Evolutionary conservation across 2,888 invertebrate genomes (phyloP).

Genomic region (Cylindroiulus punctatus): DNA sequence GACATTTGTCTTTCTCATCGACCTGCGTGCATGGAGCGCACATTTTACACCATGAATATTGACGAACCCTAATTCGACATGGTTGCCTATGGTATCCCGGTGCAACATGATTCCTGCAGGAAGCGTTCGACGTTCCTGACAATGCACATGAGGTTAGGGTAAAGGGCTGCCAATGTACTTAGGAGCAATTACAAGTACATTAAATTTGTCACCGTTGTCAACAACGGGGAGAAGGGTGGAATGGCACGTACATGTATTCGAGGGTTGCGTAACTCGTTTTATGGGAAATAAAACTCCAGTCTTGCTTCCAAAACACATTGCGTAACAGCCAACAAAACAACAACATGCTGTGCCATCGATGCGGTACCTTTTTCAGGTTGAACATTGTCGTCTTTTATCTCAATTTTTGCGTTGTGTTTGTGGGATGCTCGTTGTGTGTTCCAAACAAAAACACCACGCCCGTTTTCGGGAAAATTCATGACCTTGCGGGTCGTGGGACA

Average conservation of each 20-base stretch:
- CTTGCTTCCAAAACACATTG: not conserved
- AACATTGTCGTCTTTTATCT: not conserved
- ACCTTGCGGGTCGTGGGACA: slow-evolving; percentile 27
- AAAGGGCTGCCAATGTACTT: slow-evolving; percentile 27
- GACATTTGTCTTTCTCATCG: no score
- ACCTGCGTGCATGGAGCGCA: no score
- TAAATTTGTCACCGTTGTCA: slow-evolving; percentile 42
- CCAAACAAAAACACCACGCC: not conserved
- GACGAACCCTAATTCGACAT: no score
- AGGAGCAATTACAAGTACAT: not conserved
- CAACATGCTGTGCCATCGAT: no score
- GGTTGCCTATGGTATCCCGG: not conserved
- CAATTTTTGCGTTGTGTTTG: not conserved
- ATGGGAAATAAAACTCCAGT: slow-evolving; percentile 37
- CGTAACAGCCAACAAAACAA: no score
- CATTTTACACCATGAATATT: no score
- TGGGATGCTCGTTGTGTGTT: not conserved
- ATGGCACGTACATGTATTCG: not conserved
- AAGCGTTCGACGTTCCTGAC: no score
- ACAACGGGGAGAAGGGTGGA: slow-evolving; percentile 1
- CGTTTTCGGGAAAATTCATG: not conserved
- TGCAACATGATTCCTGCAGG: not conserved
- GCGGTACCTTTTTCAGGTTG: no score
- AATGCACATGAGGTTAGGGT: not conserved
- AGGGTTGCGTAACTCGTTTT: slow-evolving; percentile 12